phyloP scores from a whole-genome alignment of 2,113 vertebrate species.

The Oenanthe oenanthe region DNA sequence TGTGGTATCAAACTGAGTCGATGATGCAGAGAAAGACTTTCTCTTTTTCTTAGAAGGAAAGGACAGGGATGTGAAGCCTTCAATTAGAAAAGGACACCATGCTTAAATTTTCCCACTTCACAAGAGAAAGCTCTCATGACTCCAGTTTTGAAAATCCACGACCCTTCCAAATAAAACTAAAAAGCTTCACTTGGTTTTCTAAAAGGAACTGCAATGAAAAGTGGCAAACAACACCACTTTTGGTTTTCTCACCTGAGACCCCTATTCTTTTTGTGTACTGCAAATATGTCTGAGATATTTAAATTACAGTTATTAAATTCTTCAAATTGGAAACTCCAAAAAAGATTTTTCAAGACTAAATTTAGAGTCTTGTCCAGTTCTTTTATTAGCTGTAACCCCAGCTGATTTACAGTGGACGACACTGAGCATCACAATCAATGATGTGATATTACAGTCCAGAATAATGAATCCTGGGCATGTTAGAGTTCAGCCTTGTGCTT shows the following conservation, averaged over 20 bases:
- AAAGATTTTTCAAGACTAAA: neutral
- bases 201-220: neutral
- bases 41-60: neutral
- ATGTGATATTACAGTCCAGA: neutral
- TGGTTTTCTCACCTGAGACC: neutral
- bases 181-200: neutral
- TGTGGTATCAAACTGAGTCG: neutral
- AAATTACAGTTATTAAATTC: neutral
- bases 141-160: neutral
- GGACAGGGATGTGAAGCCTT: neutral
- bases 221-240: rapidly evolving
- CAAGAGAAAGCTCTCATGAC: neutral
- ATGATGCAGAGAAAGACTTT: neutral
- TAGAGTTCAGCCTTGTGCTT: neutral
- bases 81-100: neutral
- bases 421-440: neutral
- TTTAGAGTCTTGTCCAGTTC: neutral
- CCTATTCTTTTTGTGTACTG: neutral
- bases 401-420: neutral
- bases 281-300: neutral
- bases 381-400: neutral
- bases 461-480: neutral
- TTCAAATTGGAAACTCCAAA: rapidly evolving
- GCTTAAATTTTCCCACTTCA: neutral
- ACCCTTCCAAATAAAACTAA: neutral